Base-by-base conservation (phyloP, 2,797 vertebrate genomes). In the Sternarchorhynchus goeldii region DNA sequence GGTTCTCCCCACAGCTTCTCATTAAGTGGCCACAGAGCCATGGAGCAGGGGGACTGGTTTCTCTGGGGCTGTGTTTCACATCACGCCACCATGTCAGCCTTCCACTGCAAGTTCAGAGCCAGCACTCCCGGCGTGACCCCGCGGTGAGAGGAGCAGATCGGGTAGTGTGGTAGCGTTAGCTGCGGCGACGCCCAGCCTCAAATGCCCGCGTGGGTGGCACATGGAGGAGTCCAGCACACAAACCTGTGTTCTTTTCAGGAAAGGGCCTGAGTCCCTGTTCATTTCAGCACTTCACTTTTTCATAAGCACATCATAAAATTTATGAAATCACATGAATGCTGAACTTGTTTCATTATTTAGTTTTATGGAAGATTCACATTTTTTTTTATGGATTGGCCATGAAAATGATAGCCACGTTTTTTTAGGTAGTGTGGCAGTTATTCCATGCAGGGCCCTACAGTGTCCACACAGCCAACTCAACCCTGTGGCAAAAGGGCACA, bases 141-240 rank as follows among this genome's bases (percentile, higher is more conserved):
- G 87, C 86, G 91, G 93, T 91, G 91, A 89, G 87, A 90, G 88
- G 85, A 91, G 88, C 90, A 85, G 87, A 89, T 89, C 89, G 90
- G 85, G 90, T 86, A 25, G 84, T 86, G 79, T 88, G 90, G 89
- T 90, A 85, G 75, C 86, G 74, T 84, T 88, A 85, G 88, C 88
- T 88, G 87, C 85, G 87, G 87, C 85, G 85, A 86, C 4, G 12
- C 86, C 64, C 78, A 74, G 77, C 91, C 92, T 84, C 92, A 90
- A 92, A 93, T 91, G 93, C 91, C 90, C 88, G 88, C 88, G 86
- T 82, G 86, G 82, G 89, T 87, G 88, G 86, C 83, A 87, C 82
- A 77, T 85, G 82, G 84, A 87, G 69, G 75, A 82, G 91, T 88
- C 88, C 88, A 80, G 81, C 58, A 77, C 69, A 73, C 63, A 79